phyloP scores from a whole-genome alignment of 2,113 vertebrate species.

The Lanius collurio region DNA sequence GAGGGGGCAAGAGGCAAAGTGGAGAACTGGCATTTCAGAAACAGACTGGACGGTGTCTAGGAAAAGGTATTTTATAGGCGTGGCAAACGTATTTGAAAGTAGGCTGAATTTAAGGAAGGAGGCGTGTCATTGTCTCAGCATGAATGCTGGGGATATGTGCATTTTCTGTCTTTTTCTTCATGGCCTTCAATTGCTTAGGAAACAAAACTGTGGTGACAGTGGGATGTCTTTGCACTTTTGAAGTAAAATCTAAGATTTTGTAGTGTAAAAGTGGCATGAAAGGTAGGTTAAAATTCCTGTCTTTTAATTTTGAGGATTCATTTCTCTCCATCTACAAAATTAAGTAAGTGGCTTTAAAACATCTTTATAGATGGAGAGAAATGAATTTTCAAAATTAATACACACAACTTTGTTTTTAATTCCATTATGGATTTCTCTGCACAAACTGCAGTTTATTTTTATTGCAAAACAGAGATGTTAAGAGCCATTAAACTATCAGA shows the following conservation, averaged over 20 bases:
- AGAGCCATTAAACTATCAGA: background rate
- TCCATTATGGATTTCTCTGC: background rate
- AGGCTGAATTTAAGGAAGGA: background rate
- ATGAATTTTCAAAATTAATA: background rate
- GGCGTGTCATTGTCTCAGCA: accelerated
- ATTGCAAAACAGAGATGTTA: background rate
- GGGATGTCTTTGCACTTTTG: background rate
- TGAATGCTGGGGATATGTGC: background rate
- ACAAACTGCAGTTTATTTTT: background rate
- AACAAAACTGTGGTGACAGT: background rate
- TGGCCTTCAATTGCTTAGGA: background rate
- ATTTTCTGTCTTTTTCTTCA: background rate
- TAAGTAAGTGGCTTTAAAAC: background rate
- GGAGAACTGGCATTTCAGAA: background rate
- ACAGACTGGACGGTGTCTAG: background rate
- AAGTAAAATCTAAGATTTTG: background rate
- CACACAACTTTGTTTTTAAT: background rate
- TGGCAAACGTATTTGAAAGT: background rate
- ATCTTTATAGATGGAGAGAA: background rate
- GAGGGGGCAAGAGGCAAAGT: background rate
- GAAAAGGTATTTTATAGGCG: background rate
- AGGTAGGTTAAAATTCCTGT: background rate
- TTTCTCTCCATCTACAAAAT: background rate
- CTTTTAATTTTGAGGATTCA: background rate
- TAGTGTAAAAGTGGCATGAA: background rate